phyloP scores from a whole-genome alignment of 2,888 invertebrate species.

The Caenorhabditis sp. region DNA sequence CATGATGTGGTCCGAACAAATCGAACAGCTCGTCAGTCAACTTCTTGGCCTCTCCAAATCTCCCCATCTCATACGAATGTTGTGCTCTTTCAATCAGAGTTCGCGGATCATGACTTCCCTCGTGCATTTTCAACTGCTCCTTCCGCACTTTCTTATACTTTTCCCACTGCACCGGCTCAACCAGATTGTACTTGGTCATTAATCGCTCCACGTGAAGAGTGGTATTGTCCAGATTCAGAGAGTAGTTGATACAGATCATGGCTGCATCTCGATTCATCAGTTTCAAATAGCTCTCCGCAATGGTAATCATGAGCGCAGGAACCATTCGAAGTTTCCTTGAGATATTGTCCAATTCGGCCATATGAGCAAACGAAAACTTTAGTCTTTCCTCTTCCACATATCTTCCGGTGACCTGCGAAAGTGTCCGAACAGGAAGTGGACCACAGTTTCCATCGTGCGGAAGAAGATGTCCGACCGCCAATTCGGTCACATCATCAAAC shows the following conservation, averaged over 20 bases:
- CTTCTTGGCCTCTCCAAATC: slow-evolving; percentile 61
- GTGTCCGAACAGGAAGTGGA: slow-evolving; percentile 25
- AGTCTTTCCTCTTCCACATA: slow-evolving; percentile 52
- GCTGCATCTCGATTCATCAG: slow-evolving; percentile 57
- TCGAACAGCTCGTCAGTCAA: slow-evolving; percentile 67
- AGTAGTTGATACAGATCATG: slow-evolving; percentile 51
- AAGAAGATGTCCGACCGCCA: slow-evolving; percentile 55
- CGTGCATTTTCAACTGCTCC: slow-evolving; percentile 43
- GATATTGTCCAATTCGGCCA: slow-evolving; percentile 47
- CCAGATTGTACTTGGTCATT: slow-evolving; percentile 52
- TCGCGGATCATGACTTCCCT: slow-evolving; percentile 38
- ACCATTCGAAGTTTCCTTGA: slow-evolving; percentile 26
- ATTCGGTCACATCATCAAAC: slow-evolving; percentile 51
- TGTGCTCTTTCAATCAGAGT: slow-evolving; percentile 57
- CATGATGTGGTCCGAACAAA: slow-evolving; percentile 61
- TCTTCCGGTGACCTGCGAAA: slow-evolving; percentile 49
- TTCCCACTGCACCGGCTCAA: slow-evolving; percentile 46
- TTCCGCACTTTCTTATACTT: slow-evolving; percentile 42
- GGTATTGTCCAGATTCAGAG: slow-evolving; percentile 39
- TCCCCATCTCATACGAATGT: slow-evolving; percentile 63
- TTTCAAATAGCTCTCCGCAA: slow-evolving; percentile 55
- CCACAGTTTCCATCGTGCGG: background rate
- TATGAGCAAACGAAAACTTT: slow-evolving; percentile 41
- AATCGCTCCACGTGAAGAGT: slow-evolving; percentile 40
- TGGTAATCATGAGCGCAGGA: slow-evolving; percentile 38